Base-by-base conservation (phyloP, 2,888 invertebrate genomes). In the Eumacrocentrus americanus region DNA sequence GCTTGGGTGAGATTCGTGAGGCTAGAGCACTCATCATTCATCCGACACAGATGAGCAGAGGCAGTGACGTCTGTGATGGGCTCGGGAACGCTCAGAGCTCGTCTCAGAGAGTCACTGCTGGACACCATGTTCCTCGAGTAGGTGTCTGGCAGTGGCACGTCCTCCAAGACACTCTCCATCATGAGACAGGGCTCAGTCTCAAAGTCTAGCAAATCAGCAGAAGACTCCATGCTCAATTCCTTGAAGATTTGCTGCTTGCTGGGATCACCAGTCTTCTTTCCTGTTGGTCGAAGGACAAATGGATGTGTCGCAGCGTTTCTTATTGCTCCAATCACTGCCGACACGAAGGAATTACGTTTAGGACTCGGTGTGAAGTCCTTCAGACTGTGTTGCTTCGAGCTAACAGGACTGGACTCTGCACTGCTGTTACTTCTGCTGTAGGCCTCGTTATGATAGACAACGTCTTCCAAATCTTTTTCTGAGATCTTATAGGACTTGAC, bases 111-210 rank as follows among this genome's bases (percentile, higher is more conserved):
- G 69, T 87, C 86, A 53, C 84, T 82, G 44, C 88, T 87, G 55
- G 88, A 88, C 18, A 88, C 84, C 84, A 88, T 85, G 74, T 88
- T 88, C 69, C 88, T 87, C 4, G 87, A 86, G 74, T 88, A 87
- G 11, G 87, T 86, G 71, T 89, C 88, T 0, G 86, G 86, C 64
- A 87, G 81, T 25, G 86, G 81, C 14, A 88, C 88, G 73, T 88
- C 88, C 77, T 88, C 88, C 62, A 87, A 71, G 23, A 88, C 91
- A 54, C 90, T 90, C 72, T 91, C 91, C 84, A 91, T 91, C 85
- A 91, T 91, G 18, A 92, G 83, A 70, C 91, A 90, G 0, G 91
- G 91, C 73, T 91, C 91, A 0, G 91, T 91, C 83, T 92, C 92
- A 0, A 91, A 91, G 79, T 92, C 91, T 35, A 92, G 83, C 78